Evolutionary conservation across 2,797 vertebrate species (phyloP).

Genomic region (Catostomus latipinnis): DNA sequence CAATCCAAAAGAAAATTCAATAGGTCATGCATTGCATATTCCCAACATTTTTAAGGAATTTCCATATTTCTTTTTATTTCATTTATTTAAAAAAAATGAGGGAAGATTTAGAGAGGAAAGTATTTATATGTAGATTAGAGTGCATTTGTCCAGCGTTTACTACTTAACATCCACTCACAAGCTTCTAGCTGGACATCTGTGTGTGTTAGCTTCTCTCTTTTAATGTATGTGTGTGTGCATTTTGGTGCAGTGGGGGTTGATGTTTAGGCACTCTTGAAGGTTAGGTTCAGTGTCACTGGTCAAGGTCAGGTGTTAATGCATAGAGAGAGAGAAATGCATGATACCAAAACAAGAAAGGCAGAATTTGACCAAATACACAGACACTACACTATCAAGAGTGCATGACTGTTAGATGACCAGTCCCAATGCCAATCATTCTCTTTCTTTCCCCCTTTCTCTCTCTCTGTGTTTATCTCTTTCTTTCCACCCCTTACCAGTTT

Average conservation of each 20-base stretch:
- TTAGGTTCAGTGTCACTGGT: slow-evolving; percentile 62
- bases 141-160: slow-evolving; percentile 4
- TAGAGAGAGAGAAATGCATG: slow-evolving; percentile 36
- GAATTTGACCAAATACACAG: slow-evolving; percentile 11
- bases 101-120: not conserved
- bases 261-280: slow-evolving; percentile 42
- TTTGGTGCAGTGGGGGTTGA: slow-evolving; percentile 21
- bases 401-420: slow-evolving; percentile 44
- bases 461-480: slow-evolving; percentile 37
- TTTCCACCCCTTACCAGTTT: slow-evolving; percentile 51
- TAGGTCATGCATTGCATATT: not conserved
- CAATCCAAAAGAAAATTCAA: not conserved
- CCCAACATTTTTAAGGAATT: no score
- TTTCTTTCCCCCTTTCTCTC: slow-evolving; percentile 1
- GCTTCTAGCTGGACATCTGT: slow-evolving; percentile 37
- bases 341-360: not conserved
- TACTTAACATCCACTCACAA: not conserved
- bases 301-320: slow-evolving; percentile 74
- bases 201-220: slow-evolving; percentile 26
- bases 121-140: not conserved
- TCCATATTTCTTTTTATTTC: not conserved
- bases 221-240: slow-evolving; percentile 17
- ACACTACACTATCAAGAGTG: not conserved
- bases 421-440: slow-evolving; percentile 35
- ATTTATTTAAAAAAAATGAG: not conserved